Evolutionary conservation across 2,797 vertebrate species (phyloP), one percentile per base, ranked within the genome.

Genomic region (Varecia variegata): DNA sequence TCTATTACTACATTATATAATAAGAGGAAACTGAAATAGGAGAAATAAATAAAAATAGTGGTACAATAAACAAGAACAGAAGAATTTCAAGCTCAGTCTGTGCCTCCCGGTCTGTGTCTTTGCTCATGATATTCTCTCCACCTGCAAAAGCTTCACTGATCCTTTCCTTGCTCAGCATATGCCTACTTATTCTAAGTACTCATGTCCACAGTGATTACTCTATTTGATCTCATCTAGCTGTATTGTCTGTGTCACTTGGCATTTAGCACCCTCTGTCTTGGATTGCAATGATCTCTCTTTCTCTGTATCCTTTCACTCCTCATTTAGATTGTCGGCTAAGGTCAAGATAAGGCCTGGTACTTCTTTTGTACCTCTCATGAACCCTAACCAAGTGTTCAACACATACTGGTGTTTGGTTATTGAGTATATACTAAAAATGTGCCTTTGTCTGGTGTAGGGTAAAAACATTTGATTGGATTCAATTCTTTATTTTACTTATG

Each of bases 401-500:
- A 82, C 12, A 38, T 79, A 56, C 43, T 87, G n/a, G 47, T 32
- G 4, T 81, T 94, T 95, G 50, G 88, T 85, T 90, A 67, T 14
- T 50, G 45, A 84, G 11, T 56, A 45, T 32, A 50, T 77, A 83
- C 30, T 70, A 58, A 90, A 91, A 92, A 18, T 89, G 71, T 91
- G 17, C n/a, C 35, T 90, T 92, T 92, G 50, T 40, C 7, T 54
- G 15, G 15, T 83, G 68, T 70, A 93, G 35, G 35, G 18, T 67
- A 94, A 82, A 87, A 70, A 45, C 35, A 73, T 23, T 88, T 88
- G 50, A 80, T 54, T 92, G 38, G 67, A 90, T 92, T 85, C 23
- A 82, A 90, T 38, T 83, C 2, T 95, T 89, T 71, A 73, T 93
- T 96, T 79, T 82, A 62, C 62, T 95, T 71, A 67, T 81, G 54